Base-by-base conservation (phyloP, 1,140 invertebrate species). In the Drosophila paulistorum region DNA sequence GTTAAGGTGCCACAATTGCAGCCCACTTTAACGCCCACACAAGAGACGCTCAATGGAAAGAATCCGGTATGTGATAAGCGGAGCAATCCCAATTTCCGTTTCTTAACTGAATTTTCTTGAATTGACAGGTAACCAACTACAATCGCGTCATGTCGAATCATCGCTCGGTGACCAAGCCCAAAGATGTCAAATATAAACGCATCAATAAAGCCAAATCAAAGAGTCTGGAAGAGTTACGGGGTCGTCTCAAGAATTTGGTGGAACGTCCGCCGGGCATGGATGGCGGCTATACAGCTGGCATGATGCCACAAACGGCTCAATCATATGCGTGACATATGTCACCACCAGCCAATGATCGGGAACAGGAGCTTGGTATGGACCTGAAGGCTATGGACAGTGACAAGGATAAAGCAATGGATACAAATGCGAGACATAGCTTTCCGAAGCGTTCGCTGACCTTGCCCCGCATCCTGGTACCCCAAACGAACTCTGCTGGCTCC, bases 141-240 rank as follows among this genome's bases (percentile, higher is more conserved):
- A 97, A 97, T 92, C 93, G 96, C 74, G 96, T 97, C 55, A 97
- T 97, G 96, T 96, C 96, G 26, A 97, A 97, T 92, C 97, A 97
- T 92, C 94, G 96, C 71, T 97, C 96, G 54, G 96, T 98, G 48
- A 97, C 96, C 2, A 97, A 97, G 92, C 96, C 96, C 65, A 97
- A 97, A 93, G 96, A 97, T 86, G 96, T 97, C 5, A 97, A 97
- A 92, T 97, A 97, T 93, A 97, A 97, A 90, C 94, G 96, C 75
- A 97, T 97, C 92, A 97, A 97, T 89, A 97, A 97, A 90, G 96
- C 96, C 3, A 97, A 97, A 92, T 97, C 96, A 26, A 97, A 97
- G 93, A 97, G 96, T 82, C 92, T 97, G 57, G 97, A 97, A 82
- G 97, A 97, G 80, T 90, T 97, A 51, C 92, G 96, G 6, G 97